Evolutionary conservation across 2,888 invertebrate genomes (phyloP).

Genomic region (Aphelenchoides bicaudatus): DNA sequence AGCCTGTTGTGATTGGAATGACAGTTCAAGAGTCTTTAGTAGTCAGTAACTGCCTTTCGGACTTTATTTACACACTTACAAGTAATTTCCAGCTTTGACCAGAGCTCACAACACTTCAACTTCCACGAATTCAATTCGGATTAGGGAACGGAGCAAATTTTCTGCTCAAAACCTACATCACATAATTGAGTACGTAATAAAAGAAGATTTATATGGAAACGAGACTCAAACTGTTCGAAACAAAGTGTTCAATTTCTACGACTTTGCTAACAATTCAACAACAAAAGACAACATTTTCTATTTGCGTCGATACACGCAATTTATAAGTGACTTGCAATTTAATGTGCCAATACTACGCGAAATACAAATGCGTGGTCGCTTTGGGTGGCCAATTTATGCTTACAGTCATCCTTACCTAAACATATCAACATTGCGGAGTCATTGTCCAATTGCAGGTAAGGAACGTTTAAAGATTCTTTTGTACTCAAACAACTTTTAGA

Average conservation of each 20-base stretch:
- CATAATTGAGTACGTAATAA: background rate
- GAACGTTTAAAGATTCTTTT: no score
- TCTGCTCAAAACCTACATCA: background rate
- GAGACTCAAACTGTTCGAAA: constrained; percentile 15
- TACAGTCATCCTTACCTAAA: constrained; percentile 30
- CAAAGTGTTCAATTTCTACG: constrained; percentile 31
- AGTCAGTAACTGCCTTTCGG: no score
- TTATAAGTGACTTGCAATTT: constrained; percentile 34
- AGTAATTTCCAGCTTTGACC: no score
- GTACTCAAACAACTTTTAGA: no score
- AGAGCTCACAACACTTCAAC: background rate
- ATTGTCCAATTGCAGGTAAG: constrained; percentile 27
- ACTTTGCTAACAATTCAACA: constrained; percentile 8
- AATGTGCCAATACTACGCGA: constrained; percentile 29
- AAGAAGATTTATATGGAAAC: background rate
- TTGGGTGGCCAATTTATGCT: constrained; percentile 28
- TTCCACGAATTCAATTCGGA: background rate
- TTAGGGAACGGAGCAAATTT: constrained; percentile 1
- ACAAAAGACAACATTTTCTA: constrained; percentile 27
- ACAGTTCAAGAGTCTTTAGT: constrained; percentile 27
- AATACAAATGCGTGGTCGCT: constrained; percentile 17
- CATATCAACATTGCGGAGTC: constrained; percentile 11
- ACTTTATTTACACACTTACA: no score
- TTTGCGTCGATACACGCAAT: constrained; percentile 30
- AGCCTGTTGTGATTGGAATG: constrained; percentile 34